phyloP scores from a whole-genome alignment of 1,140 invertebrate species.

The Antheraea pernyi region DNA sequence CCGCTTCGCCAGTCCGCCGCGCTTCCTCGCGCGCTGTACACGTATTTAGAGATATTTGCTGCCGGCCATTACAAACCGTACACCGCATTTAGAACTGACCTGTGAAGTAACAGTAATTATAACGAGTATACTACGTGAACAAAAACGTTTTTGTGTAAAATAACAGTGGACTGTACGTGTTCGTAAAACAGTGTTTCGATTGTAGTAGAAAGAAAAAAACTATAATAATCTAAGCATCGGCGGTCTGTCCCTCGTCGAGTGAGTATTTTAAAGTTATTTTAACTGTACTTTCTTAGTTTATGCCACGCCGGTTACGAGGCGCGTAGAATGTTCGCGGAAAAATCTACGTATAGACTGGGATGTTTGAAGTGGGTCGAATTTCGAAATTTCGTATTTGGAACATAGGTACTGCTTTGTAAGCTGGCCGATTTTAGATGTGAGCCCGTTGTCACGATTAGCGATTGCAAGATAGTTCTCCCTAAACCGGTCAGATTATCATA shows the following conservation, averaged over 20 bases:
- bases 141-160: constrained; percentile 45
- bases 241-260: constrained; percentile 45
- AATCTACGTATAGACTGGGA: constrained; percentile 35
- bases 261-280: constrained; percentile 67
- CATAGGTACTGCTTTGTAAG: constrained; percentile 16
- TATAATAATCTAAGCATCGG: constrained; percentile 52
- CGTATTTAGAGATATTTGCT: constrained; percentile 23
- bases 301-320: constrained; percentile 54
- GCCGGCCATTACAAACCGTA: constrained; percentile 25
- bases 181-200: constrained; percentile 21
- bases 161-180: constrained; percentile 51
- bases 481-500: constrained; percentile 6
- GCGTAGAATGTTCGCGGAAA: constrained; percentile 60
- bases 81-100: constrained; percentile 54
- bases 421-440: constrained; percentile 25
- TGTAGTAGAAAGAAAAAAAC: constrained; percentile 32
- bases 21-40: constrained; percentile 37
- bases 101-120: constrained; percentile 42
- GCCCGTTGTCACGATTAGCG: constrained; percentile 6
- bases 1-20: constrained; percentile 48
- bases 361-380: constrained; percentile 44
- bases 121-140: constrained; percentile 38
- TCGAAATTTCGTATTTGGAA: constrained; percentile 19
- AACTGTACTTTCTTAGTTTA: constrained; percentile 72
- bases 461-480: not conserved